Percentiles rank a stretch among this genome's conserved stretches.
phyloP scores from a whole-genome alignment of 2,797 vertebrate genomes.

The Petrocephalus schoutedeni region DNA sequence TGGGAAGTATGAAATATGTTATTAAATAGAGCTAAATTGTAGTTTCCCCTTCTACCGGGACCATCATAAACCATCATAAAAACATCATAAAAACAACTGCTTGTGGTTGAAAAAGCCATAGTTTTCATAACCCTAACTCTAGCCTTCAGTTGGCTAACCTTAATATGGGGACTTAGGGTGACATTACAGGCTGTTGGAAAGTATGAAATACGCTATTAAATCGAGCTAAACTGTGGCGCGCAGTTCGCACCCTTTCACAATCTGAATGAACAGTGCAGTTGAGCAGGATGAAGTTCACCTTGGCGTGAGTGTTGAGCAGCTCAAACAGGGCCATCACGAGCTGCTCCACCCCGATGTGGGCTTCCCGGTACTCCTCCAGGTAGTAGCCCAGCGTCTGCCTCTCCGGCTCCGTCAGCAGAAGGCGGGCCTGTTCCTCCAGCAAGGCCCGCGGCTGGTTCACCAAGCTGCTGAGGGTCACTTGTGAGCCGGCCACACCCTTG shows the following conservation, averaged over 20 bases:
- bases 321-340: slow-evolving; percentile 86
- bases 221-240: too few species aligned
- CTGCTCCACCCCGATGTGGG: slow-evolving; percentile 72
- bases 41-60: too few species aligned
- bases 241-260: background rate
- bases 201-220: too few species aligned
- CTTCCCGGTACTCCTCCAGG: slow-evolving; percentile 80
- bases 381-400: slow-evolving; percentile 84
- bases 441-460: slow-evolving; percentile 71
- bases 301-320: slow-evolving; percentile 89
- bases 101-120: too few species aligned
- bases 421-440: slow-evolving; percentile 81
- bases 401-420: slow-evolving; percentile 78
- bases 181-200: too few species aligned
- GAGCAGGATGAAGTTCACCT: slow-evolving; percentile 58
- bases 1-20: too few species aligned
- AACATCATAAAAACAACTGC: too few species aligned
- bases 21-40: too few species aligned
- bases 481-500: slow-evolving; percentile 70
- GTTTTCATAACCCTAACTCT: too few species aligned
- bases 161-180: too few species aligned
- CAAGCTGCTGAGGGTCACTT: slow-evolving; percentile 67
- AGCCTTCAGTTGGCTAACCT: too few species aligned
- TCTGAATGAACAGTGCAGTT: background rate
- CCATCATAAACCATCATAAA: too few species aligned